Conservation (phyloP, 2,888 invertebrate genomes). For the Anarsia innoxiella region DNA sequence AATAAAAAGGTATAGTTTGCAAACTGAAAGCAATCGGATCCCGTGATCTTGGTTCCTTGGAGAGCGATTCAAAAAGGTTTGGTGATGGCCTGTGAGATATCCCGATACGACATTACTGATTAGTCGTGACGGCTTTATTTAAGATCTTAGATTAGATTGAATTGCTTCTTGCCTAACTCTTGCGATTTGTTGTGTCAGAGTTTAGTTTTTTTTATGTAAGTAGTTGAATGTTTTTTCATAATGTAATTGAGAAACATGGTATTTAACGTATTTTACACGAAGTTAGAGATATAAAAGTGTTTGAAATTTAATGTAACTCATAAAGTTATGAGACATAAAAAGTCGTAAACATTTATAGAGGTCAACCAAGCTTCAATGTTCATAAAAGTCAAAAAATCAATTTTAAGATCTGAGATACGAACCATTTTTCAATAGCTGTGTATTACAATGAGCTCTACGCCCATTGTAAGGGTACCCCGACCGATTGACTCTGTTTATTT, state of each 20-base stretch:
- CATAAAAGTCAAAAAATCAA: constrained; percentile 54
- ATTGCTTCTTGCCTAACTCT: too few species aligned
- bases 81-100: constrained; percentile 44
- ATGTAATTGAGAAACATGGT: too few species aligned
- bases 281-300: too few species aligned
- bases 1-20: constrained; percentile 52
- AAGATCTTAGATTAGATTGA: too few species aligned
- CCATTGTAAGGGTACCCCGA: constrained; percentile 43
- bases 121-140: constrained; percentile 51
- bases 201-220: too few species aligned
- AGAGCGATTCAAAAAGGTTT: constrained; percentile 44
- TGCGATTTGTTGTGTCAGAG: too few species aligned
- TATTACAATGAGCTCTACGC: constrained; percentile 42
- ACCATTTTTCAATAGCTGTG: constrained; percentile 45
- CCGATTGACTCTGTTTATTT: constrained; percentile 53
- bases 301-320: too few species aligned
- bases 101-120: constrained; percentile 44
- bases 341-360: constrained; percentile 25
- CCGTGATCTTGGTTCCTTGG: constrained; percentile 39
- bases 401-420: constrained; percentile 42
- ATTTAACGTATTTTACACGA: too few species aligned
- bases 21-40: constrained; percentile 59
- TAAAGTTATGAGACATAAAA: constrained; percentile 17
- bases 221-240: too few species aligned
- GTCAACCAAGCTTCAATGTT: constrained; percentile 42